Base-by-base conservation (phyloP, 2,888 invertebrate species). In the Microctonus hyperodae region DNA sequence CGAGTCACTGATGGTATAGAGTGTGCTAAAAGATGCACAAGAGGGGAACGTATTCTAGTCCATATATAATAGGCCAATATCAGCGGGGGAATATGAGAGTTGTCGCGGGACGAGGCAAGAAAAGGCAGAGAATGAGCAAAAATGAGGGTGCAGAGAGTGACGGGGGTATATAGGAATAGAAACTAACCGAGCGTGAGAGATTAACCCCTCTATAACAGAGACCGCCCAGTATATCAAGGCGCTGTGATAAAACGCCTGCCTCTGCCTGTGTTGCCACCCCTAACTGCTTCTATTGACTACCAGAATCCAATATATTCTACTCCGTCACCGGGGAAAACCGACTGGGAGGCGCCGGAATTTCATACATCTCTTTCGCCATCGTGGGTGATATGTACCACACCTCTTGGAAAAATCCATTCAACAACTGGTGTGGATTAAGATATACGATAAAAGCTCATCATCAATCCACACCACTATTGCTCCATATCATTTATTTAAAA, bases 181-280 rank as follows among this genome's bases (percentile, higher is more conserved):
- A 82, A 80, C 77, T 82, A 84, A 83, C 83, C 82, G 82, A 83
- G 79, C 82, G 83, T 83, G 79, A 83, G 83, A 84, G 83, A 84
- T 84, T 83, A 83, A 83, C 81, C 83, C 81, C 82, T 81, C 81
- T 79, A 16, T 44, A 81, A 81, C 79, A 79, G 79, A 78, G 78
- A 76, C 80, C 80, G 81, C 81, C 81, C 83, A 82, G 81, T 82
- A 83, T 83, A 83, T 83, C 83, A 83, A 82, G 78, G 74, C 75
- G 57, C 73, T 73, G 79, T 82, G 83, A 83, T 83, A 83, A 83
- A 83, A 83, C 79, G 82, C 76, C 81, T 76, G 78, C 75, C 80
- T 78, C 78, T 76, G 79, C 74, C 80, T 78, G 78, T 78, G 78
- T 80, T 76, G 77, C 81, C 81, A 79, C 81, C 81, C 82, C 82